phyloP scores from a whole-genome alignment of 2,113 vertebrate species.

The Pongo pygmaeus region DNA sequence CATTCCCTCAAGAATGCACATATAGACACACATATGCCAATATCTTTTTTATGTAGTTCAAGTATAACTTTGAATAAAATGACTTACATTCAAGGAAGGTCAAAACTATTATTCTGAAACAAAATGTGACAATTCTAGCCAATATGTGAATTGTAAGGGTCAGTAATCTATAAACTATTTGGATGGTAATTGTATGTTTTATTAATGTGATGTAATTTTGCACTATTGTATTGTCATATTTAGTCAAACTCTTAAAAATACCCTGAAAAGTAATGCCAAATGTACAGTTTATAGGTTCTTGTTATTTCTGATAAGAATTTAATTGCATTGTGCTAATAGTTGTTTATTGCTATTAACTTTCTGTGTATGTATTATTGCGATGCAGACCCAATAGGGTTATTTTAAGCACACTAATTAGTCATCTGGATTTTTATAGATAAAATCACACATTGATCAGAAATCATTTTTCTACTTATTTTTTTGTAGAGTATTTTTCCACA shows the following conservation, averaged over 20 bases:
- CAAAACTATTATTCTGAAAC: constrained; percentile 57
- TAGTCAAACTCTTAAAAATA: constrained; percentile 70
- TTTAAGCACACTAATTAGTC: constrained; percentile 79
- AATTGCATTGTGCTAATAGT: constrained; percentile 80
- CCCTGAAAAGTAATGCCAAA: constrained; percentile 83
- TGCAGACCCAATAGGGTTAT: constrained; percentile 72
- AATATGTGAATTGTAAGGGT: constrained; percentile 69
- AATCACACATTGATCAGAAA: constrained; percentile 84
- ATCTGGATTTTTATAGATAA: constrained; percentile 83
- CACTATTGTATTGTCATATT: constrained; percentile 80
- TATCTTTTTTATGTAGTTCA: not conserved
- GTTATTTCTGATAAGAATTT: constrained; percentile 82
- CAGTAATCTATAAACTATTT: constrained; percentile 64
- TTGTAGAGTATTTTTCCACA: constrained; percentile 88
- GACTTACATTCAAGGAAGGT: not conserved
- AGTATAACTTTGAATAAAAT: not conserved
- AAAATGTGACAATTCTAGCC: constrained; percentile 79
- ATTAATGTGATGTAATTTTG: constrained; percentile 84
- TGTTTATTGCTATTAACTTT: constrained; percentile 80
- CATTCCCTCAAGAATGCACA: not conserved
- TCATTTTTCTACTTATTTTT: constrained; percentile 88
- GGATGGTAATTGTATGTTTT: constrained; percentile 79
- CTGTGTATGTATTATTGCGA: constrained; percentile 77
- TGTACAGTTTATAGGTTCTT: constrained; percentile 85
- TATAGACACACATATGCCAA: not conserved